These are phyloP conservation scores for Trachelus troglodyta DNA, from an alignment of 2,888 invertebrate genomes.

Conservation along the genomic window DNA sequence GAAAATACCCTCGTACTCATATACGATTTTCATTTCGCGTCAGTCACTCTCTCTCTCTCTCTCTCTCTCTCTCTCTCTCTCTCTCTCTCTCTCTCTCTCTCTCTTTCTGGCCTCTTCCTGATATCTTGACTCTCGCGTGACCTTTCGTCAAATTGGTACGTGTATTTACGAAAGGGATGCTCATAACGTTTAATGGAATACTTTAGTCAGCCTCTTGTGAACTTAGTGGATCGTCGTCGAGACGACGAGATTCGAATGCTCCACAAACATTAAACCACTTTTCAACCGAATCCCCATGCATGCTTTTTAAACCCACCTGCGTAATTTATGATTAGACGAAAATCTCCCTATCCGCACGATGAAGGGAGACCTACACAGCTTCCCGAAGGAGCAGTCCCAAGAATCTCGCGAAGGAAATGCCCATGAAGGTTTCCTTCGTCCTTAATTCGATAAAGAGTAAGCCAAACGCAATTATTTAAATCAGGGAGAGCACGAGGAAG, in stretches of 20 bases:
- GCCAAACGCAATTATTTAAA: neutral
- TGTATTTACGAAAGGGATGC: neutral
- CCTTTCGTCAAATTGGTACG: neutral
- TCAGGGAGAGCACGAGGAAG: neutral
- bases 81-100: neutral
- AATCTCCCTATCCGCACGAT: neutral
- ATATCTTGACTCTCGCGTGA: neutral
- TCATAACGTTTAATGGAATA: neutral
- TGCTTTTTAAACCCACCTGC: neutral
- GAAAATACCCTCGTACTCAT: neutral
- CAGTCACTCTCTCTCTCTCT: neutral
- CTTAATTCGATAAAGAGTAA: neutral
- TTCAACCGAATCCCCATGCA: neutral
- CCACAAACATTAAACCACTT: neutral
- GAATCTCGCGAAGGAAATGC: neutral
- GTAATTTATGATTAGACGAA: neutral
- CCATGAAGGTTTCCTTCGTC: neutral
- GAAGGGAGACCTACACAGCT: neutral
- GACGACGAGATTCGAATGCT: neutral
- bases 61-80: neutral
- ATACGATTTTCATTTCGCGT: neutral
- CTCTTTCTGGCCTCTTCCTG: neutral
- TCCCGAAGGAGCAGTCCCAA: neutral
- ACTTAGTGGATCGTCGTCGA: neutral
- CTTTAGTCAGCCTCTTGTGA: neutral